A percentile compares a stretch with the other conserved stretches of the same genome.
Evolutionary conservation across 1,140 invertebrate genomes (phyloP).

Genomic region (Tribolium madens): DNA sequence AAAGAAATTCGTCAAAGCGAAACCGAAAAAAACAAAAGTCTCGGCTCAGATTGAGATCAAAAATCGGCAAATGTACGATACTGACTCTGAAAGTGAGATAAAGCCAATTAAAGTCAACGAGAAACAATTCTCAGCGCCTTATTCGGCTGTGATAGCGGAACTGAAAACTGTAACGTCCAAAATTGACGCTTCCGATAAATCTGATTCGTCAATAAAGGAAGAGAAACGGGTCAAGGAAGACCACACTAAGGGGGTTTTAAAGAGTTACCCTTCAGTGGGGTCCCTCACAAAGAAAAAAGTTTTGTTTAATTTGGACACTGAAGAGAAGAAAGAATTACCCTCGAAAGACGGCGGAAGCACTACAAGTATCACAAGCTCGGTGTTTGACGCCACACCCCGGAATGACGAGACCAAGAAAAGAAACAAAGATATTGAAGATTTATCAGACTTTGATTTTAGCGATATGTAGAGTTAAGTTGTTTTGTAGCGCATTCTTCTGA

Average conservation of each 20-base stretch:
- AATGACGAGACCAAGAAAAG: slow-evolving; percentile 34
- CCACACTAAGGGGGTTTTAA: slow-evolving; percentile 53
- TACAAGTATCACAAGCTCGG: slow-evolving; percentile 57
- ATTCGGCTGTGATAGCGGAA: slow-evolving; percentile 49
- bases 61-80: slow-evolving; percentile 54
- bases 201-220: slow-evolving; percentile 22
- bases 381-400: slow-evolving; percentile 48
- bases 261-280: slow-evolving; percentile 54
- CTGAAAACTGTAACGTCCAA: slow-evolving; percentile 38
- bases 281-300: slow-evolving; percentile 62
- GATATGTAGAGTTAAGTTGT: slow-evolving; percentile 31
- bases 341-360: slow-evolving; percentile 54
- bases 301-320: slow-evolving; percentile 59
- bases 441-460: slow-evolving; percentile 55
- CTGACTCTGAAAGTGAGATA: slow-evolving; percentile 54
- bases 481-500: background rate
- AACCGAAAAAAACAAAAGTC: slow-evolving; percentile 26
- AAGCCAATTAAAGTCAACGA: background rate
- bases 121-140: slow-evolving; percentile 18
- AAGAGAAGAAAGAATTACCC: slow-evolving; percentile 34
- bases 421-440: slow-evolving; percentile 50
- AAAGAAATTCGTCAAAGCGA: slow-evolving; percentile 7
- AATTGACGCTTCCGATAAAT: slow-evolving; percentile 9
- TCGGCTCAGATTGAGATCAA: slow-evolving; percentile 47
- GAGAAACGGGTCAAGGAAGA: slow-evolving; percentile 37